Conservation (phyloP, 2,797 vertebrate genomes). For the Aratinga solstitialis region DNA sequence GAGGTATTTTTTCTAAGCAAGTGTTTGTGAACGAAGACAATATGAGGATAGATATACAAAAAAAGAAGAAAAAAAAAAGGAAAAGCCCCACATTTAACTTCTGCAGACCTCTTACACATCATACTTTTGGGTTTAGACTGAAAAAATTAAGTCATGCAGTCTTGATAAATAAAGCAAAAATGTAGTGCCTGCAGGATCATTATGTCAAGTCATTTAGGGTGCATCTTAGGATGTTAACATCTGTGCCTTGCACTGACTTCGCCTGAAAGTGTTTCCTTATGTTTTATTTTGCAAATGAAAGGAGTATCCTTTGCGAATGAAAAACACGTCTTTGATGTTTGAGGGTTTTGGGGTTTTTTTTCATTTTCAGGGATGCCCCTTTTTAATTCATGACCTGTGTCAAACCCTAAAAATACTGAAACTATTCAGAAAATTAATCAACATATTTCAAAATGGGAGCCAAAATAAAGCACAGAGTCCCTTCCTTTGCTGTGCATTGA, state of each 20-base stretch:
- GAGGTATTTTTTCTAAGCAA: background rate
- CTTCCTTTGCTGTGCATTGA: background rate
- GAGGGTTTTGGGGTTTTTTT: background rate
- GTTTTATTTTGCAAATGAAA: background rate
- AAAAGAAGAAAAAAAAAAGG: too few species aligned
- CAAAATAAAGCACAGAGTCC: background rate
- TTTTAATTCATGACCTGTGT: background rate
- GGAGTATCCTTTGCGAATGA: background rate
- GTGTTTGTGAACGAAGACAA: background rate
- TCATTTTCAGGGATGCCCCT: background rate
- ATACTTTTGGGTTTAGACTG: background rate
- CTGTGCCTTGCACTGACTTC: background rate
- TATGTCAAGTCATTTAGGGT: background rate
- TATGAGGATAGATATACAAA: background rate
- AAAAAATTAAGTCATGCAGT: background rate
- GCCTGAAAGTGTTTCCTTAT: background rate
- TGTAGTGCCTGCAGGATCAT: background rate
- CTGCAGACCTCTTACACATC: background rate
- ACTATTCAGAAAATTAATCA: background rate
- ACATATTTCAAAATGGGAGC: background rate
- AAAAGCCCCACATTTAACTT: background rate
- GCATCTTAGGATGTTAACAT: background rate
- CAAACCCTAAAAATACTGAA: background rate
- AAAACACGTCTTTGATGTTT: background rate
- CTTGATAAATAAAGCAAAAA: background rate